Evolutionary conservation across 2,113 vertebrate genomes (phyloP), one percentile per base, ranked within the genome.

Genomic region (Xyliphius kryptos): DNA sequence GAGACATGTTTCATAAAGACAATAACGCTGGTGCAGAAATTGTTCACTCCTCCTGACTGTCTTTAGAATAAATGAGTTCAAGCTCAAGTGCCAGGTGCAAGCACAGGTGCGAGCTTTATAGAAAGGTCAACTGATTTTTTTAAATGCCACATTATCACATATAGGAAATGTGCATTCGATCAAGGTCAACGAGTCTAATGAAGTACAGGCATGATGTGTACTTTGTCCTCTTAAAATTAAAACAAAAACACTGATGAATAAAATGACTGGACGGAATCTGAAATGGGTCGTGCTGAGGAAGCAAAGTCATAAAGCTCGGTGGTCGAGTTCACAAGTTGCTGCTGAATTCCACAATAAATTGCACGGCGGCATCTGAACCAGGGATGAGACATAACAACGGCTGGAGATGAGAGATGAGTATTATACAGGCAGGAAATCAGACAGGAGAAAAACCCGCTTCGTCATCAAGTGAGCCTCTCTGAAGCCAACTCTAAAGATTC

Each of bases 391-490:
- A 71, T 56, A 76, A 72, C 71, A 75, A 63, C 60, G 59, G 37
- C 40, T 20, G 56, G 22, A 64, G 20, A 58, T 26, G 61, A 60
- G 50, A 40, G 17, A 53, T 70, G 68, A 66, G 10, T 5, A 36
- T 56, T 48, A 62, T 56, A 55, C 69, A 57, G 20, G 62, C 60
- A 6, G 9, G 14, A 53, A 68, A 80, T 65, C 74, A 71, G 70
- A 63, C 77, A 82, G 71, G 65, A 74, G 76, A 67, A 72, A 67
- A 70, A 72, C 44, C 26, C 63, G 82, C 82, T 86, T 79, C 85
- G 85, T 84, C 78, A 86, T 88, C 86, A 88, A 85, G 80, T 81
- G 79, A 83, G 81, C 77, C 80, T 74, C 81, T 81, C 83, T 84
- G 76, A 71, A 76, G 69, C 76, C 64, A 79, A 79, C 81, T 72